These are phyloP conservation scores for Alsophila aescularia DNA, from an alignment of 2,888 invertebrate species.

Conservation along the genomic window DNA sequence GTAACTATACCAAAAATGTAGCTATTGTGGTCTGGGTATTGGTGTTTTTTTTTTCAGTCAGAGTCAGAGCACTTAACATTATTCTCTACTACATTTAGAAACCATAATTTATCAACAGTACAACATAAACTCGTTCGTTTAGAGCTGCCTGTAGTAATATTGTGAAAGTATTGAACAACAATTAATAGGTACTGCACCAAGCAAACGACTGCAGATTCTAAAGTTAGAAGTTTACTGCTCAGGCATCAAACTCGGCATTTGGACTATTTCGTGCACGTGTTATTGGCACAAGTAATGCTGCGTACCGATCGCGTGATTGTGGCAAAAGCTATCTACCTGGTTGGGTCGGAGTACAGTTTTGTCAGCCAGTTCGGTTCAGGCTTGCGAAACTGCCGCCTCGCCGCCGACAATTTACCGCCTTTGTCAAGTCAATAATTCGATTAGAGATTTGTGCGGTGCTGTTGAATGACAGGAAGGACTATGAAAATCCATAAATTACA, in stretches of 20 bases:
- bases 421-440: conserved; percentile 32
- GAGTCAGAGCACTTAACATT: too few species aligned
- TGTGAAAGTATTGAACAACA: too few species aligned
- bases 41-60: too few species aligned
- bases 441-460: conserved; percentile 27
- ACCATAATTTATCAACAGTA: background rate
- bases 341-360: conserved; percentile 65
- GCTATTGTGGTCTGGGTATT: too few species aligned
- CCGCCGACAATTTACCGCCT: conserved; percentile 44
- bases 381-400: conserved; percentile 69
- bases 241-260: conserved; percentile 20
- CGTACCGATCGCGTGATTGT: conserved; percentile 73
- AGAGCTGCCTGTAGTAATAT: conserved; percentile 9
- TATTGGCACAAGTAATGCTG: conserved; percentile 53
- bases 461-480: conserved; percentile 32
- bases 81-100: too few species aligned
- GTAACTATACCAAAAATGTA: too few species aligned
- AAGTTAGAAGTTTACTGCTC: conserved; percentile 37
- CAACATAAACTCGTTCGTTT: conserved; percentile 26
- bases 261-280: conserved; percentile 55
- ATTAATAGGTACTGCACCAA: too few species aligned
- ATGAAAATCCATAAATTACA: conserved; percentile 19
- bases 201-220: conserved; percentile 1
- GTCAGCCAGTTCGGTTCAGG: conserved; percentile 70
- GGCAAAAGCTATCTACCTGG: conserved; percentile 75